Percentiles rank a stretch among this genome's conserved stretches.
These are phyloP conservation scores for Anagrus nilaparvatae DNA, from an alignment of 1,140 invertebrate species.

Conservation along the genomic window DNA sequence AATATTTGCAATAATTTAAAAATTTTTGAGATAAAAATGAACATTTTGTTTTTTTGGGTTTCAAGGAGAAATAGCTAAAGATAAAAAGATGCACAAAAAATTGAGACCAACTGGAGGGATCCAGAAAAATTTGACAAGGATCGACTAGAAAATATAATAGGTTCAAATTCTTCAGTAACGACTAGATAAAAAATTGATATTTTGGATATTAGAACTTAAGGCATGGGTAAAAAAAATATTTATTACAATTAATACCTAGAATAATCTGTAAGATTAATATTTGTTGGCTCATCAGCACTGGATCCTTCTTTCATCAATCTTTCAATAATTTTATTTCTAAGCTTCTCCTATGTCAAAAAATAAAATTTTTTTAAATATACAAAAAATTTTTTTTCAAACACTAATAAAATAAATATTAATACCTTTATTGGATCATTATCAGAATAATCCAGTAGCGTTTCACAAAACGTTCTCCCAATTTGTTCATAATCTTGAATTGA, in stretches of 20 bases:
- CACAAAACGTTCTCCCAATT: constrained; percentile 82
- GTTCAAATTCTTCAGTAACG: too few relatives aligned
- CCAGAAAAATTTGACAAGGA: too few relatives aligned
- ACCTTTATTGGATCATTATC: constrained; percentile 80
- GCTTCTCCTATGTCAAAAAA: constrained; percentile 48
- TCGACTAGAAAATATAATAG: too few relatives aligned
- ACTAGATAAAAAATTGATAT: too few relatives aligned
- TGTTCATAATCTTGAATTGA: constrained; percentile 68
- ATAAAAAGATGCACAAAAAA: too few relatives aligned
- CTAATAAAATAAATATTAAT: neutral
- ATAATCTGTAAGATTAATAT: constrained; percentile 75
- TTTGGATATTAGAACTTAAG: neutral
- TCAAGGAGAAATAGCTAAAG: too few relatives aligned
- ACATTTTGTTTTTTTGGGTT: too few relatives aligned
- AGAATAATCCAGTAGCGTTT: constrained; percentile 82
- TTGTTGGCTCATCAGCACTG: constrained; percentile 75
- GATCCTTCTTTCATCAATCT: constrained; percentile 73
- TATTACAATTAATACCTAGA: constrained; percentile 52
- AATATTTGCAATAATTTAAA: too few relatives aligned
- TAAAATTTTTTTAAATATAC: constrained; percentile 1
- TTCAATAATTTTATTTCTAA: constrained; percentile 68
- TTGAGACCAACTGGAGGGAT: too few relatives aligned
- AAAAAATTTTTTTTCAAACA: neutral
- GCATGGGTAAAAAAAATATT: neutral
- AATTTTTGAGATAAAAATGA: too few relatives aligned